Base-by-base conservation (phyloP, 2,888 invertebrate genomes). In the Cistogaster globosa region DNA sequence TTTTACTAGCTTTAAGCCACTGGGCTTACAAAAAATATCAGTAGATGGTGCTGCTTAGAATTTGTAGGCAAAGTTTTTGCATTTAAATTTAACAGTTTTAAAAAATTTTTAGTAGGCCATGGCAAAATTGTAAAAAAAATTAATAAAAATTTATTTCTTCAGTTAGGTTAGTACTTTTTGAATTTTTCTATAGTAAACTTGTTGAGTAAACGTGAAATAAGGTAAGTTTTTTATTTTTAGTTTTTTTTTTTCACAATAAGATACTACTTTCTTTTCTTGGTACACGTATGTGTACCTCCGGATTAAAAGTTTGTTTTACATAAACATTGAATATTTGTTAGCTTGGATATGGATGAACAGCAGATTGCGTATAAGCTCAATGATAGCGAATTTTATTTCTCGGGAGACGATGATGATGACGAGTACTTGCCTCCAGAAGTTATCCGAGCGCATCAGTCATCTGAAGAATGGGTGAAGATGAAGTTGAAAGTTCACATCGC, bases 321-420 rank as follows among this genome's bases (percentile, higher is more conserved):
- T n/a, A n/a, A n/a, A n/a, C n/a, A n/a, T n/a, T n/a, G n/a, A n/a
- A n/a, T n/a, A n/a, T n/a, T n/a, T n/a, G n/a, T n/a, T 58, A 48
- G 51, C 51, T 72, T 36, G 14, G 26, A 60, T 32, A 72, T 72
- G 60, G 48, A 62, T 72, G 60, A 72, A 18, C 60, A 60, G 60
- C 60, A 72, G 60, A 72, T 72, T 38, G 72, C n/a, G 5, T 7
- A 72, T 72, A 72, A 60, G 6, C n/a, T 60, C 45, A 72, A 72
- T 60, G 60, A 62, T 16, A 71, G 58, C 32, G 57, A 71, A n/a
- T 48, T 58, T 22, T 22, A 67, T 72, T 60, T 60, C 32, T 48
- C 45, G 7, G n/a, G n/a, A n/a, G n/a, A n/a, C n/a, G n/a, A n/a
- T n/a, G n/a, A n/a, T n/a, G n/a, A n/a, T n/a, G n/a, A n/a, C n/a